phyloP scores from a whole-genome alignment of 2,888 invertebrate species.

The Scelioninae gen. 2 region DNA sequence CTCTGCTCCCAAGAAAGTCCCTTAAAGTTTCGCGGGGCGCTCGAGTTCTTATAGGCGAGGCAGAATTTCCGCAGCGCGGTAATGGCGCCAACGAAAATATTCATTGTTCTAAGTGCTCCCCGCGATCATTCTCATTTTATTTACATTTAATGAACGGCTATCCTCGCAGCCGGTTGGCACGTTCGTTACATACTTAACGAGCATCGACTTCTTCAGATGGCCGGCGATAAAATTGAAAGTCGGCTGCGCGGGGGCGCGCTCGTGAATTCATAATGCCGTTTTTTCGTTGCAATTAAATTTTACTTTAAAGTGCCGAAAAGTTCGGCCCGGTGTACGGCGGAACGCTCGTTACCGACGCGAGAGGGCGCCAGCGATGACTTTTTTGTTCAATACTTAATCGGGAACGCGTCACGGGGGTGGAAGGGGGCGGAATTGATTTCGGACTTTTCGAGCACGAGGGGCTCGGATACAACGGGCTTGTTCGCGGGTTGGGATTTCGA shows the following conservation, averaged over 20 bases:
- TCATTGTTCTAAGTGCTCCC: conserved; percentile 34
- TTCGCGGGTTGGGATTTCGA: too few relatives aligned
- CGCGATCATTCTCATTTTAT: conserved; percentile 36
- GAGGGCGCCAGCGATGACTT: too few relatives aligned
- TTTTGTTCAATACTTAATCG: too few relatives aligned
- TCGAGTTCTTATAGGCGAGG: conserved; percentile 22
- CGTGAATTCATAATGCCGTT: conserved; percentile 9
- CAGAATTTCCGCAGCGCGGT: conserved; percentile 38
- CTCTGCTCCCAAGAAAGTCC: conserved; percentile 42
- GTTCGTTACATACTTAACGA: conserved; percentile 31
- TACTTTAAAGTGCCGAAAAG: too few relatives aligned
- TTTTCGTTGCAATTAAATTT: too few relatives aligned
- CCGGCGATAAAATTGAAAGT: conserved; percentile 18
- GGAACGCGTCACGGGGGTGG: too few relatives aligned
- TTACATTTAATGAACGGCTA: conserved; percentile 47
- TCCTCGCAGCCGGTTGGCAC: conserved; percentile 13
- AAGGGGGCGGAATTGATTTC: too few relatives aligned
- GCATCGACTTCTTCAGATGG: conserved; percentile 16
- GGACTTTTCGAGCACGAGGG: too few relatives aligned
- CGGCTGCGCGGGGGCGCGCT: conserved; percentile 10
- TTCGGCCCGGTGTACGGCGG: too few relatives aligned
- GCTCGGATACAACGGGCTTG: too few relatives aligned
- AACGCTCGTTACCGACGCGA: too few relatives aligned
- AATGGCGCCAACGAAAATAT: conserved; percentile 34
- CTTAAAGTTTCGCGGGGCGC: conserved; percentile 25